A percentile compares a stretch with the other conserved stretches of the same genome.
Conservation (phyloP, 2,888 invertebrate species). For the Tenthredo mesomela region DNA sequence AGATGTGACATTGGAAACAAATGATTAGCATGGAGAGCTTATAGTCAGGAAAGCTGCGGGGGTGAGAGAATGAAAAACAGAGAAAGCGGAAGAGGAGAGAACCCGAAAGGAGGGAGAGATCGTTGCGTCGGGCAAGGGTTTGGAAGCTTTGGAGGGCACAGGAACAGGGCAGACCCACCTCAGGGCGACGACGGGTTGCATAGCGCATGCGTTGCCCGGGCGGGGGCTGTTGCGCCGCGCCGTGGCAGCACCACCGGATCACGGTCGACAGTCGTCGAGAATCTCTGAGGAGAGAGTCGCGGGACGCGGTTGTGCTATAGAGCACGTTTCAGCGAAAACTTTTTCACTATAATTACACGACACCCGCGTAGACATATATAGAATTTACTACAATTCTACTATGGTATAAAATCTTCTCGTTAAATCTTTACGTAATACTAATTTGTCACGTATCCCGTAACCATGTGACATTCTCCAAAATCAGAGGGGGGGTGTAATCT, state of each 20-base stretch:
- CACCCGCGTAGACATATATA: not conserved
- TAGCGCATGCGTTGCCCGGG: conserved; percentile 72
- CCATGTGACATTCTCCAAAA: not conserved
- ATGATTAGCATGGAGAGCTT: conserved; percentile 31
- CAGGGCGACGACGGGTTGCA: conserved; percentile 37
- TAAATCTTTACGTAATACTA: not conserved
- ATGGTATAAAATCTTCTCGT: not conserved
- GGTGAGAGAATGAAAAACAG: not conserved
- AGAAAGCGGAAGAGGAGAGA: not conserved
- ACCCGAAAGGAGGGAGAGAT: conserved; percentile 11
- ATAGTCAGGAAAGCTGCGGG: conserved; percentile 48
- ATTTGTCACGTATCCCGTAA: not conserved
- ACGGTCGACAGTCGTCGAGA: conserved; percentile 68
- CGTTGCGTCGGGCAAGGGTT: conserved; percentile 54
- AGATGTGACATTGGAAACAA: conserved; percentile 33
- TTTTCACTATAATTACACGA: not conserved
- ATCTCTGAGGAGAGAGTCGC: conserved; percentile 38
- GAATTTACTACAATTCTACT: not conserved
- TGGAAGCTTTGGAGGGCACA: conserved; percentile 49
- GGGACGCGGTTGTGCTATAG: conserved; percentile 18
- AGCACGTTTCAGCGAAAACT: conserved; percentile 33
- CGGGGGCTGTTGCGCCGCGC: conserved; percentile 71
- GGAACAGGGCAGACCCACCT: conserved; percentile 26
- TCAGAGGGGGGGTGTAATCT: not conserved
- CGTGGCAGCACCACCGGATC: conserved; percentile 58